Percentiles rank a stretch among this genome's conserved stretches.
Conservation (phyloP, 2,797 vertebrate genomes). For the Gobio occitaniae region DNA sequence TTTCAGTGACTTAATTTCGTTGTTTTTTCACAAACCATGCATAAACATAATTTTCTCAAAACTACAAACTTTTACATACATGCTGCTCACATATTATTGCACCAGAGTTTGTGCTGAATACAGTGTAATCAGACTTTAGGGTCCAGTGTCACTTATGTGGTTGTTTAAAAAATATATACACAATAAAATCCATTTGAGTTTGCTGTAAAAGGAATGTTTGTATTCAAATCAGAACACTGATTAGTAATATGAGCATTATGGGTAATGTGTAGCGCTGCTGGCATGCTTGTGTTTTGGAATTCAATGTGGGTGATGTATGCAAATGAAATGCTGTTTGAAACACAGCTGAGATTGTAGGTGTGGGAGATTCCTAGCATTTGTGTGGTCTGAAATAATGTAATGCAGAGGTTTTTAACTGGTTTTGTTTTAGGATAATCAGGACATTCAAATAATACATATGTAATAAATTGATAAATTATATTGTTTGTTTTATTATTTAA, state of each 20-base stretch:
- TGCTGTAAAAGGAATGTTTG: neutral
- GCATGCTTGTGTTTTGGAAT: neutral
- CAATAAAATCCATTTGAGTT: neutral
- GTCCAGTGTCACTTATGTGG: neutral
- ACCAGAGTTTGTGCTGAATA: too few relatives aligned
- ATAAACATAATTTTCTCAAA: too few relatives aligned
- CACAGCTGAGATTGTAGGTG: neutral
- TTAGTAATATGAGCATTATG: neutral
- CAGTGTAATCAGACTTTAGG: too few relatives aligned
- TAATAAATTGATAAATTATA: neutral
- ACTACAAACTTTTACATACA: too few relatives aligned
- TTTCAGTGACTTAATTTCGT: too few relatives aligned
- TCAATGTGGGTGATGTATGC: neutral
- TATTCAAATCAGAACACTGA: neutral
- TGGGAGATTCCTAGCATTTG: neutral
- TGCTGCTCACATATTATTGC: too few relatives aligned
- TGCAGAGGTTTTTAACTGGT: neutral
- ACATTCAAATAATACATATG: neutral
- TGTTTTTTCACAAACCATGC: too few relatives aligned
- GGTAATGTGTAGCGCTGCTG: neutral
- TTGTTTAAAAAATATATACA: neutral
- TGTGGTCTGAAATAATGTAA: neutral
- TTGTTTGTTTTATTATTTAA: too few relatives aligned
- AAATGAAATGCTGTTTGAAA: neutral
- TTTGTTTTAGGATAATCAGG: conserved; percentile 21